These are phyloP conservation scores for Oxygymnocypris stewartii DNA, from an alignment of 2,113 vertebrate species.

Conservation along the genomic window DNA sequence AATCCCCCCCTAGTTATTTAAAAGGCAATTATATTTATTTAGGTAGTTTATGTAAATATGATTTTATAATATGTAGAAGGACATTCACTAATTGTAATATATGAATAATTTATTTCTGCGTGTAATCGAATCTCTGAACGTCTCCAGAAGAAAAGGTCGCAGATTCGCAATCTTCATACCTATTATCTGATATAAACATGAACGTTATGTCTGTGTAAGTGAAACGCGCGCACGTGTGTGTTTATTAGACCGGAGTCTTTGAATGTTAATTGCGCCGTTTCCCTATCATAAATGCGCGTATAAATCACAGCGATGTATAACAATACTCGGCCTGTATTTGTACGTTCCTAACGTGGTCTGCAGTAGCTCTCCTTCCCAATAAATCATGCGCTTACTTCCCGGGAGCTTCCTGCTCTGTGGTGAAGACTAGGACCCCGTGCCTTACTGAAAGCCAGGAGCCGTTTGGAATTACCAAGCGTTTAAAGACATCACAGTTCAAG, in stretches of 20 bases:
- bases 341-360: slow-evolving; percentile 72
- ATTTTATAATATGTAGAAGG: background rate
- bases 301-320: slow-evolving; percentile 74
- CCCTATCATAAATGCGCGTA: slow-evolving; percentile 72
- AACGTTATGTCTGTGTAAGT: slow-evolving; percentile 13
- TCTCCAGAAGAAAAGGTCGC: background rate
- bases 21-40: background rate
- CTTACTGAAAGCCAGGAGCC: slow-evolving; percentile 53
- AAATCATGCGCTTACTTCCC: slow-evolving; percentile 75
- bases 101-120: background rate
- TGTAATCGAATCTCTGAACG: background rate
- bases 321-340: slow-evolving; percentile 73
- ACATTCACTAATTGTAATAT: background rate
- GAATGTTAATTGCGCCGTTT: slow-evolving; percentile 77
- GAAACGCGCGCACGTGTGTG: slow-evolving; percentile 51
- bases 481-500: slow-evolving; percentile 65
- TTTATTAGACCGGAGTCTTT: slow-evolving; percentile 68
- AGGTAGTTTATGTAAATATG: background rate
- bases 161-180: background rate
- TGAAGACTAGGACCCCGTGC: slow-evolving; percentile 56
- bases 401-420: slow-evolving; percentile 78
- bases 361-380: slow-evolving; percentile 70
- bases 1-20: background rate
- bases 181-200: slow-evolving; percentile 5
- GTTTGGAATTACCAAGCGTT: slow-evolving; percentile 55